Base-by-base conservation (phyloP, 2,113 vertebrate species). In the Cairina moschata region DNA sequence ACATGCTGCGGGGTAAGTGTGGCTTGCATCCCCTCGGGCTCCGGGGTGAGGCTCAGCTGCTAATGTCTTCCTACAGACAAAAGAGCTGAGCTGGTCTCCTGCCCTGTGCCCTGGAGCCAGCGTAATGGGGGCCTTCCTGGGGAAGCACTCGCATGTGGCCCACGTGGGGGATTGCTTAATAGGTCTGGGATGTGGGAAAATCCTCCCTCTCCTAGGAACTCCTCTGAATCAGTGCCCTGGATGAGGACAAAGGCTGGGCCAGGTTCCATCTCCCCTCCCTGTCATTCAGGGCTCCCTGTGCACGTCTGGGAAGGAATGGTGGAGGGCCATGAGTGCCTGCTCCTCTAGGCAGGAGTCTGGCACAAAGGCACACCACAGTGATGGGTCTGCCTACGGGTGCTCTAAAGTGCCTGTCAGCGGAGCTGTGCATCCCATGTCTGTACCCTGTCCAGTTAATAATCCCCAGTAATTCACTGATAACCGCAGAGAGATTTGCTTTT, bases 1-100 rank as follows among this genome's bases (percentile, higher is more conserved):
- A 98, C 96, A 99, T 99, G 99, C 98, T 99, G 95, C 98, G 98
- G 40, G 99, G 99, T 99, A 97, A 98, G 98, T 92, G 52, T 23
- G 8, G 46, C 38, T 74, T 48, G 28, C 28, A 17, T 78, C 63
- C 34, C 0, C 0, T 28, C 0, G 1, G 34, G 32, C 38, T 42
- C 20, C 56, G 73, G 72, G 17, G 22, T 1, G 1, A 56, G 28
- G 32, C 68, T 93, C n/a, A 48, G 25, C 11, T 46, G 50, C 67
- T 56, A 9, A 9, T 2, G 1, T 16, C 62, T 29, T 54, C 32
- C 28, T 86, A 9, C 63, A 83, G 68, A 40, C 32, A n/a, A 42
- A 38, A 34, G 62, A 38, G 16, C 75, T 77, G 50, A 34, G 14
- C 32, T 34, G 13, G 3, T 76, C 48, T 48, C 29, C 71, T 79